phyloP scores from a whole-genome alignment of 2,888 invertebrate genomes.

The Drosophila kokeensis region DNA sequence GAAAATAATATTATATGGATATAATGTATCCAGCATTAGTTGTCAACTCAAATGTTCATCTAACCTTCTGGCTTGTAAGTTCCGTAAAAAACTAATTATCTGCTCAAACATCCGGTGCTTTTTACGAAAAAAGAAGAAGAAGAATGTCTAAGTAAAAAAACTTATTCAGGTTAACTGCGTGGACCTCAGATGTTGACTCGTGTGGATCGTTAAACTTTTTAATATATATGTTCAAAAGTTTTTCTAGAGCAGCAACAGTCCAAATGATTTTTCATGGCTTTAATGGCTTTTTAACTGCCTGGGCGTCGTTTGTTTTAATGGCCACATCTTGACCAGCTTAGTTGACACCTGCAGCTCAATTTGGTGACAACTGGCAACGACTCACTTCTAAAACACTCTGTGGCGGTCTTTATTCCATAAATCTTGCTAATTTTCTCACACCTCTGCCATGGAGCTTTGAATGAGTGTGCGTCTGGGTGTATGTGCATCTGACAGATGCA shows the following conservation, averaged over 20 bases:
- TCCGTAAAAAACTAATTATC: conserved; percentile 57
- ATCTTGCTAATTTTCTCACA: conserved; percentile 55
- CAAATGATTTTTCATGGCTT: conserved; percentile 49
- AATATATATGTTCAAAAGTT: conserved; percentile 54
- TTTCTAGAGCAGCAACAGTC: conserved; percentile 54
- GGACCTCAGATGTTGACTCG: conserved; percentile 63
- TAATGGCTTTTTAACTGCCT: conserved; percentile 65
- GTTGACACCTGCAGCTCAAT: conserved; percentile 75
- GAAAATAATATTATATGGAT: not conserved
- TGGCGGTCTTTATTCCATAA: conserved; percentile 37
- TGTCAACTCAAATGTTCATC: conserved; percentile 25
- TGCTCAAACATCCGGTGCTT: conserved; percentile 60
- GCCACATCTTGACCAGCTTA: conserved; percentile 65
- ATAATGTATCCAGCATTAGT: not conserved
- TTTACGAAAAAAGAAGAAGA: conserved; percentile 29
- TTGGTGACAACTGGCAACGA: conserved; percentile 49
- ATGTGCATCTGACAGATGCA: conserved; percentile 39
- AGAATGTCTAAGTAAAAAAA: conserved; percentile 10
- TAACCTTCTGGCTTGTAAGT: conserved; percentile 15
- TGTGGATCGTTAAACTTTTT: conserved; percentile 60
- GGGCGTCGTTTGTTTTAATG: conserved; percentile 63
- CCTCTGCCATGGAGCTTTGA: conserved; percentile 7
- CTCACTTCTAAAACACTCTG: conserved; percentile 21
- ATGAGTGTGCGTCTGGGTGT: conserved; percentile 1
- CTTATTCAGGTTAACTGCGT: conserved; percentile 59